Evolutionary conservation across 2,888 invertebrate species (phyloP).

Genomic region (Leptinotarsa haldemani): DNA sequence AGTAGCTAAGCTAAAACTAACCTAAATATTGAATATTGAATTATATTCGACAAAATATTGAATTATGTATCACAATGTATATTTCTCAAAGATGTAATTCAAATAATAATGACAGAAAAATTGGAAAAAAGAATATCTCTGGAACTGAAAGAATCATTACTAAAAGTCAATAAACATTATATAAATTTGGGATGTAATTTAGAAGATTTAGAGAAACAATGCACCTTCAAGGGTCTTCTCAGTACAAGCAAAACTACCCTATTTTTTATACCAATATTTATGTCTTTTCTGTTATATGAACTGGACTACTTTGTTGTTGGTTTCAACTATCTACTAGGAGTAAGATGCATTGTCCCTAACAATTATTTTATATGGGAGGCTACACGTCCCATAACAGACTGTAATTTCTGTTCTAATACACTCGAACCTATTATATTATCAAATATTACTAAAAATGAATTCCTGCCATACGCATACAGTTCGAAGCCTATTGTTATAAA

Average conservation of each 20-base stretch:
- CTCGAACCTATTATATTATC: constrained; percentile 75
- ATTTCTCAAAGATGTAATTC: constrained; percentile 8
- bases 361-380: constrained; percentile 91
- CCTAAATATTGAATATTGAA: not conserved
- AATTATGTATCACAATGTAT: not conserved
- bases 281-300: constrained; percentile 23
- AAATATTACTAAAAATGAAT: constrained; percentile 77
- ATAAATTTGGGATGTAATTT: constrained; percentile 42
- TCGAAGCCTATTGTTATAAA: constrained; percentile 84
- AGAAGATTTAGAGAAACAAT: constrained; percentile 41
- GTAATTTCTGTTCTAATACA: constrained; percentile 80
- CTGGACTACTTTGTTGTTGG: constrained; percentile 17
- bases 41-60: too few species aligned
- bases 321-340: constrained; percentile 65
- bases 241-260: not conserved
- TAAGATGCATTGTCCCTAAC: constrained; percentile 83
- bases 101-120: constrained; percentile 27
- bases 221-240: not conserved
- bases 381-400: constrained; percentile 84
- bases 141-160: constrained; percentile 33
- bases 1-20: too few species aligned
- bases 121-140: not conserved
- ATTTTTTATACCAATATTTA: constrained; percentile 13
- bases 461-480: constrained; percentile 80
- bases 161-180: constrained; percentile 39